Evolutionary conservation across 2,113 vertebrate species (phyloP).

Genomic region (Phrynosoma platyrhinos): DNA sequence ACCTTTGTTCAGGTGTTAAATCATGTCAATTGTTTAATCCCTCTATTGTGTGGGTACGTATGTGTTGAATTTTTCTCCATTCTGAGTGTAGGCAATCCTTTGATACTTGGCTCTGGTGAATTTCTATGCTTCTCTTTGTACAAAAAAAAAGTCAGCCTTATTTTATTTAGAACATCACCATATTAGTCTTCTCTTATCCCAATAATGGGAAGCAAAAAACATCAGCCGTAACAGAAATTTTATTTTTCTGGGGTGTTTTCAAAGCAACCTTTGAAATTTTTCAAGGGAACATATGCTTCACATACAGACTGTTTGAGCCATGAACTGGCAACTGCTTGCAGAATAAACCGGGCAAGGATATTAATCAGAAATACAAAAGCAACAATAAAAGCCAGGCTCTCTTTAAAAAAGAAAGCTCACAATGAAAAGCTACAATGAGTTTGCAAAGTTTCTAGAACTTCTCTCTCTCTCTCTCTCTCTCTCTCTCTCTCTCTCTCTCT

Average conservation of each 20-base stretch:
- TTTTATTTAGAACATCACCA: not conserved
- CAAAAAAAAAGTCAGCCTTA: not conserved
- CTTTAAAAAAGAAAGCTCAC: not conserved
- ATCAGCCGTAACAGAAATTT: conserved; percentile 3
- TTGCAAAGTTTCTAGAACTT: not conserved
- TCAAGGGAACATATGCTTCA: not conserved
- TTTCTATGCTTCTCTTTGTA: not conserved
- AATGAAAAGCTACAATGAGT: not conserved
- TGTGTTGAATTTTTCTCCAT: not conserved
- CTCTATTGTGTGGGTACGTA: not conserved
- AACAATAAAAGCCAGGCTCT: not conserved
- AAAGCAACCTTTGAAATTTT: not conserved
- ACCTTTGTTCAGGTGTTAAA: not conserved
- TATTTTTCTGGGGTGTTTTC: not conserved
- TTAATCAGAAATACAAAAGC: conserved; percentile 3
- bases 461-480: not conserved
- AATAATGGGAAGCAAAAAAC: not conserved
- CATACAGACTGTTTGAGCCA: not conserved
- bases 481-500: not conserved
- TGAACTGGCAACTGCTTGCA: not conserved
- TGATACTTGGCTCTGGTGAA: not conserved
- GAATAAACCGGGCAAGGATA: not conserved
- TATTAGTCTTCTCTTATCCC: not conserved
- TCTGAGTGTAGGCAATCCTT: not conserved
- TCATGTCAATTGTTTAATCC: not conserved